Conservation (phyloP, 1,140 invertebrate genomes). For the Triops longicaudatus region DNA sequence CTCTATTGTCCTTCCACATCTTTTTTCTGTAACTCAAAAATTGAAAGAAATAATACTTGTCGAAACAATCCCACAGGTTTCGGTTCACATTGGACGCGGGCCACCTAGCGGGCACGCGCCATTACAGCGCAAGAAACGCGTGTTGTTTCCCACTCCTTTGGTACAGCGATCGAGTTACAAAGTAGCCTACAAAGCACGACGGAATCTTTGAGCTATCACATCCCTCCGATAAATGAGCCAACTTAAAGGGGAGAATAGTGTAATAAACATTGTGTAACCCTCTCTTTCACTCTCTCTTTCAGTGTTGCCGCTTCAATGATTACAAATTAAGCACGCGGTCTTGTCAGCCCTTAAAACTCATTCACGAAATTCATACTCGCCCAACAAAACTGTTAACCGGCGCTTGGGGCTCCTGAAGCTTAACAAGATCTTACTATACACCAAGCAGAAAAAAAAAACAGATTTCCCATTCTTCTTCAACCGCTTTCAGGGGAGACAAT, state of each 20-base stretch:
- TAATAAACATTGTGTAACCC: not conserved
- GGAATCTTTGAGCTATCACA: not conserved
- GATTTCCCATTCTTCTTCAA: not conserved
- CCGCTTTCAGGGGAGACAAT: no score
- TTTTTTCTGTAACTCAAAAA: no score
- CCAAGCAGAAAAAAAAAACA: not conserved
- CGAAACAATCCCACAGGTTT: not conserved
- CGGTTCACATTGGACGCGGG: not conserved
- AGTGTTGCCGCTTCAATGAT: not conserved
- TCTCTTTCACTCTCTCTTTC: not conserved
- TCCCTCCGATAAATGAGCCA: not conserved
- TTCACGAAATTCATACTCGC: not conserved
- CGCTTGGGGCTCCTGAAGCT: not conserved
- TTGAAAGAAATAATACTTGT: no score
- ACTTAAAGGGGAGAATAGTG: not conserved
- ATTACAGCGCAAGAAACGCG: not conserved
- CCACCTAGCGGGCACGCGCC: not conserved
- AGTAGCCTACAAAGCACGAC: not conserved
- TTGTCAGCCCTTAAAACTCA: not conserved
- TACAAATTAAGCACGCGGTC: conserved; percentile 10
- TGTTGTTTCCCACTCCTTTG: not conserved
- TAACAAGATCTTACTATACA: not conserved
- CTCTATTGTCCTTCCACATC: not conserved
- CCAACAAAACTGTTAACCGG: not conserved
- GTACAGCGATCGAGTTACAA: not conserved